A percentile compares a stretch with the other conserved stretches of the same genome.
phyloP scores from a whole-genome alignment of 2,888 invertebrate species.

The Muscina levida region DNA sequence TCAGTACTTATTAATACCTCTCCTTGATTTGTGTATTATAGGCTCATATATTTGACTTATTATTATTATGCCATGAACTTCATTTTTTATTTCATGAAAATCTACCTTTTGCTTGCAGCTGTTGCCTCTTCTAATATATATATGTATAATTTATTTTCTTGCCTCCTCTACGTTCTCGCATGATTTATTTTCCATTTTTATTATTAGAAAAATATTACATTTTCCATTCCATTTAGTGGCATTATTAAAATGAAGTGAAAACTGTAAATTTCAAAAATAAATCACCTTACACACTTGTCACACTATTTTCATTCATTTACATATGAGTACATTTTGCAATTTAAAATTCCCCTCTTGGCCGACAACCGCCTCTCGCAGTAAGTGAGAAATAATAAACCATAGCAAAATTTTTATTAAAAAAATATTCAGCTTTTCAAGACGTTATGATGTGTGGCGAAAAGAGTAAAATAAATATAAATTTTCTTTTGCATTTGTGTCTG shows the following conservation, averaged over 20 bases:
- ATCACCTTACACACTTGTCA: slow-evolving; percentile 40
- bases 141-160: neutral
- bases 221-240: slow-evolving; percentile 62
- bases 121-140: slow-evolving; percentile 54
- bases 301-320: neutral
- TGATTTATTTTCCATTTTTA: slow-evolving; percentile 19
- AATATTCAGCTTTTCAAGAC: slow-evolving; percentile 1
- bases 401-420: slow-evolving; percentile 57
- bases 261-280: slow-evolving; percentile 50
- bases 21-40: too few species aligned
- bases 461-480: neutral
- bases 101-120: too few species aligned
- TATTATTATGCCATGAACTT: too few species aligned
- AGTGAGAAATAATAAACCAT: slow-evolving; percentile 61
- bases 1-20: too few species aligned
- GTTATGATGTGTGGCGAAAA: too few species aligned
- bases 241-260: slow-evolving; percentile 44
- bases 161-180: neutral
- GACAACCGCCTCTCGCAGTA: neutral
- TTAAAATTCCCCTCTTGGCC: neutral
- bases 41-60: too few species aligned
- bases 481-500: slow-evolving; percentile 10
- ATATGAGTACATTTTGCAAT: neutral
- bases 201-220: slow-evolving; percentile 53
- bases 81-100: too few species aligned